Conservation (phyloP, 2,888 invertebrate species). For the Drosophila siamana region DNA sequence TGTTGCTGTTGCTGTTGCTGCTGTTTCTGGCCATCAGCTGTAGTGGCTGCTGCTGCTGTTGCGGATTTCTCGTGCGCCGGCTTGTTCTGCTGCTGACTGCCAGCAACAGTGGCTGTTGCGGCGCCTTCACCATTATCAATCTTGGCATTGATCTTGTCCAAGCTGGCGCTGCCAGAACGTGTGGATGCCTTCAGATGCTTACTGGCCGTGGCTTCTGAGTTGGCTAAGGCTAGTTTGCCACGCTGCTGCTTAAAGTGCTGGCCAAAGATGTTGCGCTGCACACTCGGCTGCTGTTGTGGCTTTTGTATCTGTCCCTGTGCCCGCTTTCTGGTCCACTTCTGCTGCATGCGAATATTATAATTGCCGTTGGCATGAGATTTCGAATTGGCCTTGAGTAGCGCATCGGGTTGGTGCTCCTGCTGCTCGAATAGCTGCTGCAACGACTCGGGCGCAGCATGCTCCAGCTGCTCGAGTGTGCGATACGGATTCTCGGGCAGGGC, state of each 20-base stretch:
- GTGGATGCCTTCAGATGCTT: conserved; percentile 65
- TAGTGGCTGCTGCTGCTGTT: conserved; percentile 16
- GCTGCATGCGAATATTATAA: conserved; percentile 80
- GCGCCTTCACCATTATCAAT: conserved; percentile 23
- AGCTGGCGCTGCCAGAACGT: conserved; percentile 50
- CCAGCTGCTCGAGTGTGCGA: conserved; percentile 73
- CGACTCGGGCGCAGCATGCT: conserved; percentile 66
- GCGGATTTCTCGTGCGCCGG: conserved; percentile 15
- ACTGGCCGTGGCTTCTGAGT: conserved; percentile 81
- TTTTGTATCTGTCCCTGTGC: conserved; percentile 64
- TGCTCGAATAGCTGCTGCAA: conserved; percentile 82
- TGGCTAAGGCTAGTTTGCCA: conserved; percentile 71
- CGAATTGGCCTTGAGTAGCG: conserved; percentile 43
- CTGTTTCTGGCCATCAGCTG: conserved; percentile 18
- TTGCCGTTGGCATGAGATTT: conserved; percentile 48
- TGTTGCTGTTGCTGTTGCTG: conserved; percentile 26
- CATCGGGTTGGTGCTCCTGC: conserved; percentile 65
- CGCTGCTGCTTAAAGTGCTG: conserved; percentile 76
- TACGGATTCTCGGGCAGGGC: conserved; percentile 70
- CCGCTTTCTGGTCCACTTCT: conserved; percentile 83
- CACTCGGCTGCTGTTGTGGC: conserved; percentile 57
- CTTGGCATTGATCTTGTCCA: conserved; percentile 36
- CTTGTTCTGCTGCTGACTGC: conserved; percentile 26
- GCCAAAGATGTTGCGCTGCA: conserved; percentile 79
- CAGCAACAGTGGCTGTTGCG: background rate